These are phyloP conservation scores for Cerceris ruficornis DNA, from an alignment of 2,888 invertebrate genomes.

Conservation along the genomic window DNA sequence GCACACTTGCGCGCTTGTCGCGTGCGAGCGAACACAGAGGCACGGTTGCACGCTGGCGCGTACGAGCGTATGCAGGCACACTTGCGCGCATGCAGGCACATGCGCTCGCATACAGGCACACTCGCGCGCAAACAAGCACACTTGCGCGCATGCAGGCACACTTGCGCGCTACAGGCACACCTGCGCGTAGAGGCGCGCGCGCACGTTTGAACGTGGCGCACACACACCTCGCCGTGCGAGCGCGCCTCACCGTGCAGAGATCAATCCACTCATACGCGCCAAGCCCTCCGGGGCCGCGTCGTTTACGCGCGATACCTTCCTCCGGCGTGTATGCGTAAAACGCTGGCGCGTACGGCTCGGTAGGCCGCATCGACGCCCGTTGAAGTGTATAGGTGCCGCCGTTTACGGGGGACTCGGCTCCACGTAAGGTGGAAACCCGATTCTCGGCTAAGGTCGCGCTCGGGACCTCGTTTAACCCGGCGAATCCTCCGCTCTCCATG, in stretches of 20 bases:
- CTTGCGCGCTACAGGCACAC: no score
- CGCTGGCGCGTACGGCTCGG: constrained; percentile 7
- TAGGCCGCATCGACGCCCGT: constrained; percentile 12
- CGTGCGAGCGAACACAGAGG: no score
- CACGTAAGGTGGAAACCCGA: constrained; percentile 47
- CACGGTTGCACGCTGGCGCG: no score
- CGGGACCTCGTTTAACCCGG: constrained; percentile 44
- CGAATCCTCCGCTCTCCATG: constrained; percentile 13
- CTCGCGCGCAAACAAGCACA: no score
- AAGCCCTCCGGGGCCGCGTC: background rate
- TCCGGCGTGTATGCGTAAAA: background rate
- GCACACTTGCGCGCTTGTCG: no score
- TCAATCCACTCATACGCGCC: constrained; percentile 8
- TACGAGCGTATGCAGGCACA: no score
- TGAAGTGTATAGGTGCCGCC: constrained; percentile 13
- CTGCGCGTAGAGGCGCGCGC: no score
- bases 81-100: no score
- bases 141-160: no score
- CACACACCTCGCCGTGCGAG: no score
- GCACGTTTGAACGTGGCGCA: no score
- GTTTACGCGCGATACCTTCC: constrained; percentile 8
- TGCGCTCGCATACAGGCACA: no score
- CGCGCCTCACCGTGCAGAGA: background rate
- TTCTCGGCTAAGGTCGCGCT: constrained; percentile 54
- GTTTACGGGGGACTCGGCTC: constrained; percentile 16